Base-by-base conservation (phyloP, 2,113 vertebrate species). In the Tetrao urogallus region DNA sequence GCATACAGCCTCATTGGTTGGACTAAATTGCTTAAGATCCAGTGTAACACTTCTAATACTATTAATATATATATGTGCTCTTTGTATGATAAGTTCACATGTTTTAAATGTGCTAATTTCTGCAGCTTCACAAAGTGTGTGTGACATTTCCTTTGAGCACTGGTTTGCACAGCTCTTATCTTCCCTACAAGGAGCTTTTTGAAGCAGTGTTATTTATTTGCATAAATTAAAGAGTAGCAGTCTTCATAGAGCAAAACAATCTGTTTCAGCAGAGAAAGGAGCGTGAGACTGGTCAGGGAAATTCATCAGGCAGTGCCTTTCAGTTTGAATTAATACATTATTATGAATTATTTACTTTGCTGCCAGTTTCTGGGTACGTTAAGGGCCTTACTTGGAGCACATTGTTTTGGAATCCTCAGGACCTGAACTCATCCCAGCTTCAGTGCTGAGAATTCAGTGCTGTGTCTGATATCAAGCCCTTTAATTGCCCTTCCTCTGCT, bases 361-460 rank as follows among this genome's bases (percentile, higher is more conserved):
- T 79, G 32, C 25, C 34, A 27, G 34, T 42, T 73, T 50, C 61
- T 78, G n/a, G 36, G 0, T 45, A 28, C 60, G 32, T 56, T 60
- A 12, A 0, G 1, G 34, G 38, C 6, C 13, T 43, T 15, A 45
- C 45, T 27, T 24, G 20, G 10, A 25, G 32, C 43, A 21, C 24
- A 5, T 15, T 15, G 27, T 28, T 65, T 57, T 54, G 34, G 60
- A 27, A 34, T 27, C n/a, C 48, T 50, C 56, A 7, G 22, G 15
- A n/a, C 47, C 42, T 66, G 52, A 54, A 30, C 21, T 83, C 7
- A 0, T 16, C 69, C 38, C 73, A 36, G 27, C 13, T 80, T 45
- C 81, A 48, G 50, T 47, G 27, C 42, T 72, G 57, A 32, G 54
- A 40, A 48, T 43, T 45, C 57, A 48, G 38, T 71, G 36, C 63